Evolutionary conservation across 1,140 invertebrate species (phyloP).

Genomic region (Drosophila miranda): DNA sequence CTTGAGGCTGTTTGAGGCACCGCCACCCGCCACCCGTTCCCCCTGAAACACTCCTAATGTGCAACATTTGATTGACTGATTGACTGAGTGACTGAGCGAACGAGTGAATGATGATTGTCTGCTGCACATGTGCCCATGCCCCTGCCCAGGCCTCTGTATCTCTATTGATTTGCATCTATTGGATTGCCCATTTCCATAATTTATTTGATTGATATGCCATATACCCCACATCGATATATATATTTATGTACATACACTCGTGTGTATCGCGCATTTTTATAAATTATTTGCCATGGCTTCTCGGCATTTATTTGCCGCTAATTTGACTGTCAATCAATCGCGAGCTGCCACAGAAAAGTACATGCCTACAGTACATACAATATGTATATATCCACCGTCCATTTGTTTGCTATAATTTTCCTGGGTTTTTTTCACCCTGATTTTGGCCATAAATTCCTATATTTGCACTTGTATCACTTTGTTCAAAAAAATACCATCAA

Average conservation of each 20-base stretch:
- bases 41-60: slow-evolving; percentile 9
- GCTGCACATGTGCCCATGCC: slow-evolving; percentile 30
- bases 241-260: slow-evolving; percentile 10
- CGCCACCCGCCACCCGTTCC: background rate
- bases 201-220: slow-evolving; percentile 76
- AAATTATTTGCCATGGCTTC: slow-evolving; percentile 67
- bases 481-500: background rate
- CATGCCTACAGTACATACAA: background rate
- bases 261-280: slow-evolving; percentile 49
- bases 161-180: slow-evolving; percentile 61
- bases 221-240: slow-evolving; percentile 21
- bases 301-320: slow-evolving; percentile 72
- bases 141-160: slow-evolving; percentile 18
- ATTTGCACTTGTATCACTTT: no score
- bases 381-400: slow-evolving; percentile 4
- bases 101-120: slow-evolving; percentile 56
- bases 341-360: slow-evolving; percentile 26
- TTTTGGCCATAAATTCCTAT: no score
- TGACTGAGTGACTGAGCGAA: slow-evolving; percentile 29
- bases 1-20: slow-evolving; percentile 55
- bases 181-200: slow-evolving; percentile 59
- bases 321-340: slow-evolving; percentile 78
- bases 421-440: slow-evolving; percentile 12
- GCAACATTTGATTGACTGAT: slow-evolving; percentile 40
- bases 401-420: slow-evolving; percentile 48